These are phyloP conservation scores for Leptopilina boulardi DNA, from an alignment of 1,140 invertebrate genomes.

Conservation along the genomic window DNA sequence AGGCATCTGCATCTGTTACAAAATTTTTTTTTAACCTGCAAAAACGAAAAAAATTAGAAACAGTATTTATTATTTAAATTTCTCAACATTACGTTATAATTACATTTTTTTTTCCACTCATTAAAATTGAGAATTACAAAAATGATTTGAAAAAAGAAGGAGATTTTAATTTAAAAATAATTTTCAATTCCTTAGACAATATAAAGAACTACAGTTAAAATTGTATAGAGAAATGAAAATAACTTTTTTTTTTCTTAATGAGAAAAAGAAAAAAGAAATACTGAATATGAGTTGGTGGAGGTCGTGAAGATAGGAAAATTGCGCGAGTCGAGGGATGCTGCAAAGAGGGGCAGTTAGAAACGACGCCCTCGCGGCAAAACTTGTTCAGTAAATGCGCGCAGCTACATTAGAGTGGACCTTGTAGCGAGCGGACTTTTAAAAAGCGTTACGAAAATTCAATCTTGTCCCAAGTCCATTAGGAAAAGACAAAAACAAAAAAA, in stretches of 20 bases:
- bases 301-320: conserved; percentile 53
- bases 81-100: no score
- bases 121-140: no score
- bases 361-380: conserved; percentile 25
- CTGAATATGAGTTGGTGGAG: background rate
- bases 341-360: conserved; percentile 51
- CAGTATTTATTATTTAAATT: no score
- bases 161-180: no score
- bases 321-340: conserved; percentile 53
- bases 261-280: background rate
- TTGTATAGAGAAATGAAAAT: background rate
- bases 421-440: conserved; percentile 40
- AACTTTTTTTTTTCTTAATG: background rate
- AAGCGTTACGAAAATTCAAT: background rate
- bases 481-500: background rate
- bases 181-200: no score
- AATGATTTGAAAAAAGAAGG: no score
- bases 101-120: no score
- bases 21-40: no score
- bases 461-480: background rate
- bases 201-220: no score
- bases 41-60: no score
- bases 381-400: conserved; percentile 68
- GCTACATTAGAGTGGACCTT: conserved; percentile 62
- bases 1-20: no score